Conservation (phyloP, 2,113 vertebrate species). For the Ciconia stormi region DNA sequence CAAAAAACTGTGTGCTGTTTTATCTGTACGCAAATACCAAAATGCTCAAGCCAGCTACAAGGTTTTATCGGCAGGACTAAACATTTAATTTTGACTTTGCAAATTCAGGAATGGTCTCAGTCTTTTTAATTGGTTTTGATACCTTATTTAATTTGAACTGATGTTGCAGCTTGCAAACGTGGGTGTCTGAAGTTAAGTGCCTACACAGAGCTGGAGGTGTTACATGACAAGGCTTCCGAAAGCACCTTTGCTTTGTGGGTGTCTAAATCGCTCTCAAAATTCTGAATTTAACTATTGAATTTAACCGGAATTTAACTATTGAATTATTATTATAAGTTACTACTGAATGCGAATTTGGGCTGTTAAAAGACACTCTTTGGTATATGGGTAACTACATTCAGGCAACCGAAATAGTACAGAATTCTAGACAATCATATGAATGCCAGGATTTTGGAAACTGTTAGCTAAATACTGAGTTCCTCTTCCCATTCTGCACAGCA, state of each 20-base stretch:
- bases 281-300: neutral
- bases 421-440: neutral
- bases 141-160: neutral
- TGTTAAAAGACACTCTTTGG: neutral
- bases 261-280: neutral
- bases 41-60: neutral
- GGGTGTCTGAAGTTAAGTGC: neutral
- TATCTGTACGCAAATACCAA: neutral
- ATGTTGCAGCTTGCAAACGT: neutral
- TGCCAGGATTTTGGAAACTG: neutral
- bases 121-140: neutral
- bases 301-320: neutral
- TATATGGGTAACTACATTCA: neutral
- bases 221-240: rapidly evolving
- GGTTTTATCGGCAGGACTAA: neutral
- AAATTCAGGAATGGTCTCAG: neutral
- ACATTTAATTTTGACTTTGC: neutral
- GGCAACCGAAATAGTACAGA: neutral
- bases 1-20: rapidly evolving
- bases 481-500: neutral
- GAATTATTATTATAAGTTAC: neutral
- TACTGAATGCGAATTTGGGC: neutral
- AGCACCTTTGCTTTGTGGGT: neutral
- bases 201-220: neutral
- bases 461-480: neutral